These are phyloP conservation scores for Megalonaias nervosa DNA, from an alignment of 1,140 invertebrate species.

Conservation along the genomic window DNA sequence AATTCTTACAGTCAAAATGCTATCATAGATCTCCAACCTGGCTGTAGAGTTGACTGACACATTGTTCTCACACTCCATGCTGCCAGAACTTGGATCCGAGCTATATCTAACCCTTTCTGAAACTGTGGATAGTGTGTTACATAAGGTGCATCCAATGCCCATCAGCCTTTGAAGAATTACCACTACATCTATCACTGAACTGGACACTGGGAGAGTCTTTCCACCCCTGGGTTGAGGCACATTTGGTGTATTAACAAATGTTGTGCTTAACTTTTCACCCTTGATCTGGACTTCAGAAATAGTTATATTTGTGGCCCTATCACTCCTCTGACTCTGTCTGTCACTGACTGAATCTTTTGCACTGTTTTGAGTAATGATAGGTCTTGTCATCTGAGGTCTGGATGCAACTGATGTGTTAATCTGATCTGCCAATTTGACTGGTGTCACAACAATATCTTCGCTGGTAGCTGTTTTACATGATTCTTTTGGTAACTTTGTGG, in stretches of 20 bases:
- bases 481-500: too few relatives aligned
- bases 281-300: not conserved
- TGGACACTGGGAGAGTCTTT: constrained; percentile 48
- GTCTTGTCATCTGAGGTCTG: not conserved
- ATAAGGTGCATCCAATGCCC: constrained; percentile 46
- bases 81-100: constrained; percentile 4
- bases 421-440: not conserved
- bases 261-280: constrained; percentile 15
- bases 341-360: too few relatives aligned
- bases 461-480: too few relatives aligned
- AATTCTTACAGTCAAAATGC: constrained; percentile 33
- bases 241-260: constrained; percentile 13
- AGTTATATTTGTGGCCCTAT: not conserved
- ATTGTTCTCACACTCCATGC: not conserved
- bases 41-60: constrained; percentile 10
- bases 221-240: not conserved
- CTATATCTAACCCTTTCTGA: constrained; percentile 8
- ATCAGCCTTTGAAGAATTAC: constrained; percentile 57
- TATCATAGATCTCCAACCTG: constrained; percentile 33
- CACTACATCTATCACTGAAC: constrained; percentile 56
- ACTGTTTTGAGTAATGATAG: too few relatives aligned
- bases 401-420: not conserved
- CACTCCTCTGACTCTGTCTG: too few relatives aligned
- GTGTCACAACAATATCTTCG: not conserved
- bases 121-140: constrained; percentile 38